phyloP scores from a whole-genome alignment of 2,888 invertebrate genomes.

The Colostygia pectinataria region DNA sequence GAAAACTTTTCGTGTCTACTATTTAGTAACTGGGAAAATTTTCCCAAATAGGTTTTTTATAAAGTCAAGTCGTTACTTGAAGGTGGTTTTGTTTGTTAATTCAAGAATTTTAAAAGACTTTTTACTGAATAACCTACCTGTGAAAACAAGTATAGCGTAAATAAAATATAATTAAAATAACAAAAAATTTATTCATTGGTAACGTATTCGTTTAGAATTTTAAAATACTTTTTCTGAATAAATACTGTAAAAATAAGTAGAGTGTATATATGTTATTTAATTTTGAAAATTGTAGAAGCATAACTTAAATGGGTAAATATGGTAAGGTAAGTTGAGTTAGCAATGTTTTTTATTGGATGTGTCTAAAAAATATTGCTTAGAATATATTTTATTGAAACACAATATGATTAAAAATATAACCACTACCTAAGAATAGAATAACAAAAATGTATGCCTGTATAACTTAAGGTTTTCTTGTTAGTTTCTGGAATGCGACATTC shows the following conservation, averaged over 20 bases:
- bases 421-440: conserved; percentile 6
- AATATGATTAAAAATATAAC: not conserved
- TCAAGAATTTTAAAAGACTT: conserved; percentile 7
- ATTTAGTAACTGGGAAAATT: conserved; percentile 28
- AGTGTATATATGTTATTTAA: no score
- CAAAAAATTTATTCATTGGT: no score
- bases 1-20: conserved; percentile 27
- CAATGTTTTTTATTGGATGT: no score
- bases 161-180: no score
- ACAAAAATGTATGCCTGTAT: conserved; percentile 3
- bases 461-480: conserved; percentile 20
- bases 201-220: no score
- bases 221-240: no score
- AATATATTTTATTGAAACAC: no score
- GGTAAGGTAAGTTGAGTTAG: no score
- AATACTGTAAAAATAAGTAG: no score
- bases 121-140: conserved; percentile 4
- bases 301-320: no score
- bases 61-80: conserved; percentile 21
- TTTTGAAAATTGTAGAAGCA: no score
- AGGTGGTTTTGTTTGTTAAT: conserved; percentile 20
- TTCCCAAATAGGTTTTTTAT: conserved; percentile 26
- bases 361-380: no score
- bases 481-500: conserved; percentile 26
- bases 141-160: not conserved